Percentiles rank a stretch among this genome's conserved stretches.
These are phyloP conservation scores for Blastobasis adustella DNA, from an alignment of 2,888 invertebrate species.

Conservation along the genomic window DNA sequence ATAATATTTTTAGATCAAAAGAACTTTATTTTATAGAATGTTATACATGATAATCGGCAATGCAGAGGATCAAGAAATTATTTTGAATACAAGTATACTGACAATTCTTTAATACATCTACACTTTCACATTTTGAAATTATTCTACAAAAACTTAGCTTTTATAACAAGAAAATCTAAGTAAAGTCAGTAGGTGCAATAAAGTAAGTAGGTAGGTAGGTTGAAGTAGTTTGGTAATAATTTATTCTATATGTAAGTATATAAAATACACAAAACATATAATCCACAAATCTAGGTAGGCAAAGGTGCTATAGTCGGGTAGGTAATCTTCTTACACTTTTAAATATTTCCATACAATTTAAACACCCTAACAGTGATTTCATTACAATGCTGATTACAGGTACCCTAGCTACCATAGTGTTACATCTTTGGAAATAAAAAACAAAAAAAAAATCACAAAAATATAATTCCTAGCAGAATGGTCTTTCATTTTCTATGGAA, in stretches of 20 bases:
- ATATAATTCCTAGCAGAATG: slow-evolving; percentile 41
- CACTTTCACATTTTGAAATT: slow-evolving; percentile 61
- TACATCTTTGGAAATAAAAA: slow-evolving; percentile 11
- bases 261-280: slow-evolving; percentile 39
- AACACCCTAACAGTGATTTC: slow-evolving; percentile 40
- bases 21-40: slow-evolving; percentile 75
- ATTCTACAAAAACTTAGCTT: slow-evolving; percentile 61
- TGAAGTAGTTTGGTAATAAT: slow-evolving; percentile 37
- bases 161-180: slow-evolving; percentile 52
- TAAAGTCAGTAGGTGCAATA: slow-evolving; percentile 46
- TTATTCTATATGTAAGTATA: slow-evolving; percentile 27
- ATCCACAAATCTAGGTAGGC: slow-evolving; percentile 42
- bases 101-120: slow-evolving; percentile 65
- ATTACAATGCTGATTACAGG: slow-evolving; percentile 31
- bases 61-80: slow-evolving; percentile 71
- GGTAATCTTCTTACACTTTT: slow-evolving; percentile 16
- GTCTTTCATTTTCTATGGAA: slow-evolving; percentile 31
- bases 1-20: slow-evolving; percentile 62
- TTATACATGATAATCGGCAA: slow-evolving; percentile 72
- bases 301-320: slow-evolving; percentile 41
- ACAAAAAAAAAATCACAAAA: slow-evolving; percentile 24
- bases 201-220: slow-evolving; percentile 6
- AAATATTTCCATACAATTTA: slow-evolving; percentile 42
- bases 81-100: slow-evolving; percentile 67
- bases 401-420: slow-evolving; percentile 29